Evolutionary conservation across 1,140 invertebrate species (phyloP).

Genomic region (Thalassaphorura encarpata): DNA sequence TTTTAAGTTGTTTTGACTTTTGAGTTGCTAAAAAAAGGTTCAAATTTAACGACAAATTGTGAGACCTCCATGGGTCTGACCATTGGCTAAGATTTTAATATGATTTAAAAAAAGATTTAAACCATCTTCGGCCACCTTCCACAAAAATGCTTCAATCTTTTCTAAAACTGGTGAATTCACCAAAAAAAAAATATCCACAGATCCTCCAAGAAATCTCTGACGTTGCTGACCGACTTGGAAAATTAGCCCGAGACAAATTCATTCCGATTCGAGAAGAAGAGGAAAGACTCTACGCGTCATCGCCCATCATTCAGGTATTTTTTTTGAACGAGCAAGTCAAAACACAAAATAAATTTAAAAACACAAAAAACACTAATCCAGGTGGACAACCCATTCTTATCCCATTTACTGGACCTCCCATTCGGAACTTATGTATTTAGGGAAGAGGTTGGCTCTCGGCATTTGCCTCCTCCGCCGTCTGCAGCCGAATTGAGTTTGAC

Average conservation of each 20-base stretch:
- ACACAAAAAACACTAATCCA: no score
- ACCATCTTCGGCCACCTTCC: neutral
- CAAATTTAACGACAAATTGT: no score
- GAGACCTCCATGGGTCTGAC: no score
- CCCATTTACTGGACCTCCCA: slow-evolving; percentile 29
- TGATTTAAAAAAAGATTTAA: no score
- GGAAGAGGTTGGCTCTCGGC: slow-evolving; percentile 20
- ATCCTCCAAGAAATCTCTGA: slow-evolving; percentile 23
- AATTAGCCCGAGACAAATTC: slow-evolving; percentile 29
- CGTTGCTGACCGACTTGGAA: slow-evolving; percentile 26
- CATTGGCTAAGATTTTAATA: no score
- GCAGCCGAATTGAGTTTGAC: slow-evolving; percentile 24
- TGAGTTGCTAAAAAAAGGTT: no score
- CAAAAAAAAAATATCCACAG: slow-evolving; percentile 9
- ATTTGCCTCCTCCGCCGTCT: slow-evolving; percentile 16
- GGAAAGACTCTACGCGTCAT: slow-evolving; percentile 13
- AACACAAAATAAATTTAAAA: neutral
- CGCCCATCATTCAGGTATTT: slow-evolving; percentile 23
- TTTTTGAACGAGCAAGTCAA: neutral
- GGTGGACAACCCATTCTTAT: slow-evolving; percentile 32
- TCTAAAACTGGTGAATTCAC: neutral
- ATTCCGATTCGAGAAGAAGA: slow-evolving; percentile 30
- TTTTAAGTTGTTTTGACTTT: no score
- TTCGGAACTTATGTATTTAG: slow-evolving; percentile 30
- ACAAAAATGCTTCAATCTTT: neutral